phyloP scores from a whole-genome alignment of 2,113 vertebrate species.

The Stegastes partitus region DNA sequence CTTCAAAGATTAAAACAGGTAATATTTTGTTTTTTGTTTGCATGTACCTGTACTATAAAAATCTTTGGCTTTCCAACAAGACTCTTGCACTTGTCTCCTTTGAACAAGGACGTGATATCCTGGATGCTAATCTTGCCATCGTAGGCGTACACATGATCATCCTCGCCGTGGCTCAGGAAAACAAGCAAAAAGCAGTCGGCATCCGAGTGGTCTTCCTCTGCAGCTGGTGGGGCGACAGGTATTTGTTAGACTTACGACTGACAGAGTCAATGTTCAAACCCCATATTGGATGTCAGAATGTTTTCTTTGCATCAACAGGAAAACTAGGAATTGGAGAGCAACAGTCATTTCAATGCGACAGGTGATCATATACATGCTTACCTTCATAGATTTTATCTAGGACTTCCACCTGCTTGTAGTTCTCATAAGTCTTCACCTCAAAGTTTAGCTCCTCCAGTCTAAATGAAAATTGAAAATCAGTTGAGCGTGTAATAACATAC shows the following conservation, averaged over 20 bases:
- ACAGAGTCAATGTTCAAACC: not conserved
- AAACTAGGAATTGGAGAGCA: not conserved
- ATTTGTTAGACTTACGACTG: not conserved
- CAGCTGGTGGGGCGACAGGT: constrained; percentile 79
- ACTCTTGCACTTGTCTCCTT: constrained; percentile 90
- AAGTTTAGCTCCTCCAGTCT: constrained; percentile 90
- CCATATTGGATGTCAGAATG: not conserved
- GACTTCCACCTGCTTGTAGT: constrained; percentile 85
- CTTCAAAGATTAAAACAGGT: not conserved
- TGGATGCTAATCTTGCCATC: constrained; percentile 89
- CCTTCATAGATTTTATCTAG: constrained; percentile 84
- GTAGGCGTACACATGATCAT: constrained; percentile 88
- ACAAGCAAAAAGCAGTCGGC: constrained; percentile 93
- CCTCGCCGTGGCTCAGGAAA: constrained; percentile 94
- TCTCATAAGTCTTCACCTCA: constrained; percentile 87
- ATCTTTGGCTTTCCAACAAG: constrained; percentile 97
- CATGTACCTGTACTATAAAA: constrained; percentile 93
- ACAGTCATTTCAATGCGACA: not conserved
- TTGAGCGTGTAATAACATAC: not conserved
- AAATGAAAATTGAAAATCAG: constrained; percentile 4
- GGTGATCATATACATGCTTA: constrained; percentile 42
- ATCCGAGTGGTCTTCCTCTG: constrained; percentile 84
- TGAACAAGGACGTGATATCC: constrained; percentile 88
- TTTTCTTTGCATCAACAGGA: not conserved
- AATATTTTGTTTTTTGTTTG: not conserved